Evolutionary conservation across 1,140 invertebrate species (phyloP), one percentile per base, ranked within the genome.

Genomic region (Streblospio benedicti): DNA sequence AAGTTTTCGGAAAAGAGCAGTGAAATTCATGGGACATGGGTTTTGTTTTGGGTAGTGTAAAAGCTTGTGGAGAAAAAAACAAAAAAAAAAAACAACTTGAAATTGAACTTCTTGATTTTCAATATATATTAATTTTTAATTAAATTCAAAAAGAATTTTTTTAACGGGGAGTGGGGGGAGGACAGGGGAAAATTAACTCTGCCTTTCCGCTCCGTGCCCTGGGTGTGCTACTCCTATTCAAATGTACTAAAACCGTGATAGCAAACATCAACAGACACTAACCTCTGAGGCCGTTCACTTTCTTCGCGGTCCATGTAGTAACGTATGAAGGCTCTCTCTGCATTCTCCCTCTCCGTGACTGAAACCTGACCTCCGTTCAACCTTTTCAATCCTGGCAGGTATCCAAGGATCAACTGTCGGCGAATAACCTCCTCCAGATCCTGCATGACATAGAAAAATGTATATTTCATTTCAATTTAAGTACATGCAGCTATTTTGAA

Each of bases 271-370:
- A 65, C 86, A 82, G 52, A 93, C 79, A 78, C 90, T 87, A 28
- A 94, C 85, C 64, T 90, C 86, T 35, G 91, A 88, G 65, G 93
- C 78, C 2, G 89, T 90, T 77, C 91, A 87, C 54, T 49, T n/a
- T 67, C 59, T 16, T 62, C 38, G 44, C 63, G 59, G n/a, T 90
- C 86, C 86, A 91, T 88, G 73, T 90, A 92, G 74, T 90, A 89
- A 43, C 91, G 81, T 62, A 95, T 90, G 77, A 94, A 94, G 65
- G 89, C 88, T 57, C 90, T 81, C 71, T 94, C 91, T n/a, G 90
- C 87, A 69, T 91, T 87, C 75, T 92, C 89, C 57, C 90, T 81
- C 72, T 93, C 90, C 67, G 91, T 87, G 0, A 80, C 81, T 32
- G 84, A 84, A 66, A 94, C 91, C 28, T 84, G 83, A 33, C 89